Evolutionary conservation across 2,113 vertebrate species (phyloP).

Genomic region (Eurypyga helias): DNA sequence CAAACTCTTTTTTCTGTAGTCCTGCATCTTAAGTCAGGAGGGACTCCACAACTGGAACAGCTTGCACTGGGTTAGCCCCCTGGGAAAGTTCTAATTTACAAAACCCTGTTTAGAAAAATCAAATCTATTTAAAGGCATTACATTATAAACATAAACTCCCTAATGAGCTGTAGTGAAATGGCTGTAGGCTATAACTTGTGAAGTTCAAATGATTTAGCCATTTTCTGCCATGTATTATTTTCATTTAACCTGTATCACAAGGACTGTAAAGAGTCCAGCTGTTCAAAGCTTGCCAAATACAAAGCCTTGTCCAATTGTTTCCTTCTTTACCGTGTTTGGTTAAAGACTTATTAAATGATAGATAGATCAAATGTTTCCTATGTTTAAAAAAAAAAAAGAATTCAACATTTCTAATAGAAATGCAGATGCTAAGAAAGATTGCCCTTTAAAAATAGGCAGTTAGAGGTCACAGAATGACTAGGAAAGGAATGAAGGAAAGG

Average conservation of each 20-base stretch:
- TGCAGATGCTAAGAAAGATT: neutral
- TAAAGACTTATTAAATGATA: constrained; percentile 59
- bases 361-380: constrained; percentile 39
- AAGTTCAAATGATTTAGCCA: constrained; percentile 76
- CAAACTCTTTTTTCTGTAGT: constrained; percentile 20
- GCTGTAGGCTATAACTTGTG: constrained; percentile 76
- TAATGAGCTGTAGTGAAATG: constrained; percentile 80
- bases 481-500: neutral
- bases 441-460: neutral
- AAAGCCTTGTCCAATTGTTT: constrained; percentile 50
- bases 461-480: neutral
- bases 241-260: constrained; percentile 76
- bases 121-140: constrained; percentile 80
- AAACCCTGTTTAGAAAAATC: constrained; percentile 77
- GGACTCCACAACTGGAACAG: constrained; percentile 71
- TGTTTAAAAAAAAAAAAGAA: neutral
- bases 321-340: constrained; percentile 45
- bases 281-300: constrained; percentile 70
- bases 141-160: constrained; percentile 81
- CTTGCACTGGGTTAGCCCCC: constrained; percentile 56
- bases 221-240: constrained; percentile 75
- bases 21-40: constrained; percentile 62
- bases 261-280: constrained; percentile 77
- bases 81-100: constrained; percentile 81
- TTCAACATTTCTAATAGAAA: neutral